These are phyloP conservation scores for Copidosoma floridanum DNA, from an alignment of 1,140 invertebrate genomes.

Conservation along the genomic window DNA sequence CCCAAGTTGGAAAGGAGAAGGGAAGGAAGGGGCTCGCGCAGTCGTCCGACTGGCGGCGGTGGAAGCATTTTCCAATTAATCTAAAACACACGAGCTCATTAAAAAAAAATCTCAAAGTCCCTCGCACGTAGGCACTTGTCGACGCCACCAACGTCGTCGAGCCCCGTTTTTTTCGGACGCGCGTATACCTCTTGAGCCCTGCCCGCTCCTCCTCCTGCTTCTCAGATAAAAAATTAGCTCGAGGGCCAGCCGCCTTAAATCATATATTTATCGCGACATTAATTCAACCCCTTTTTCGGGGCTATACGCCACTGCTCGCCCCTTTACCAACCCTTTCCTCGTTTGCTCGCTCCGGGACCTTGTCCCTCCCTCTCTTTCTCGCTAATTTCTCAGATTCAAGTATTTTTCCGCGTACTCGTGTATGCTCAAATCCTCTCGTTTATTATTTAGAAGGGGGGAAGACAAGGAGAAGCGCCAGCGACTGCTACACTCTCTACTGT, in stretches of 20 bases:
- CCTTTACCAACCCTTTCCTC: conserved; percentile 37
- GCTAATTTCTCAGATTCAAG: conserved; percentile 60
- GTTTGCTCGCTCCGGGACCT: conserved; percentile 35
- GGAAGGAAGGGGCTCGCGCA: not conserved
- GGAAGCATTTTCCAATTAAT: conserved; percentile 27
- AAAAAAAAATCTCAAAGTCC: conserved; percentile 9
- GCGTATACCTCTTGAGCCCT: not conserved
- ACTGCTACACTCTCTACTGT: too few relatives aligned
- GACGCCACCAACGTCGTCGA: conserved; percentile 31
- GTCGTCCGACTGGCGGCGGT: not conserved
- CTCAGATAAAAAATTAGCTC: conserved; percentile 58
- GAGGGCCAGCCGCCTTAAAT: conserved; percentile 58
- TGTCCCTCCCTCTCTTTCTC: conserved; percentile 27
- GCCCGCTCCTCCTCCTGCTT: conserved; percentile 31
- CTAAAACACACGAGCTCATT: conserved; percentile 25
- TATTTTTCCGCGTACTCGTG: conserved; percentile 53
- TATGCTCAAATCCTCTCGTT: conserved; percentile 54
- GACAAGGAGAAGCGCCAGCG: too few relatives aligned
- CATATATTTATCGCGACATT: conserved; percentile 61
- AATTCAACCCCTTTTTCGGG: conserved; percentile 58
- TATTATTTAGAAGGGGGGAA: conserved; percentile 54
- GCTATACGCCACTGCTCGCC: conserved; percentile 33
- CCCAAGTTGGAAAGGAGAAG: not conserved
- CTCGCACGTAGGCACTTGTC: conserved; percentile 29
- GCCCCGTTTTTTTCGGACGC: not conserved